Evolutionary conservation across 2,113 vertebrate species (phyloP).

Genomic region (Thinocorus orbignyianus): DNA sequence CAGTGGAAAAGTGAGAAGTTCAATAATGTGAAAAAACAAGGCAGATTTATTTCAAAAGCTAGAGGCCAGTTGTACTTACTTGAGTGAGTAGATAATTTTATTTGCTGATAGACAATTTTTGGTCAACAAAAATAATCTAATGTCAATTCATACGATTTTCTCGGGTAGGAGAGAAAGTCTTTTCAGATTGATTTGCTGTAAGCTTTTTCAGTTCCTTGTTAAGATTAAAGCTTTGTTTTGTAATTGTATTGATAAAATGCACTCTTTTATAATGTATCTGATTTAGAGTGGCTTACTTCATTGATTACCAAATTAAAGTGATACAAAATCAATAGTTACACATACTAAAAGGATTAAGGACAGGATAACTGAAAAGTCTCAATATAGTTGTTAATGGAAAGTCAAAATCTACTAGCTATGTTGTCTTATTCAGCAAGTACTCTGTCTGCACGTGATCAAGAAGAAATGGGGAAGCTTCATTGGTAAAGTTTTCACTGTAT

Average conservation of each 20-base stretch:
- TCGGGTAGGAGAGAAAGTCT: neutral
- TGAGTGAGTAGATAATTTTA: slow-evolving; percentile 20
- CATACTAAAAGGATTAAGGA: slow-evolving; percentile 60
- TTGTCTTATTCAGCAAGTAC: neutral
- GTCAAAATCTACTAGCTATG: neutral
- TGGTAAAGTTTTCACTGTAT: neutral
- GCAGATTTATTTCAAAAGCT: slow-evolving; percentile 15
- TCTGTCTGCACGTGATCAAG: neutral
- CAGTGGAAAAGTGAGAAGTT: neutral
- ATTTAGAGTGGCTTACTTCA: slow-evolving; percentile 59
- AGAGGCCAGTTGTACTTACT: neutral
- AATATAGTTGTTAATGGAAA: slow-evolving; percentile 44
- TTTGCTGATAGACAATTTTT: slow-evolving; percentile 35
- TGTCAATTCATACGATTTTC: slow-evolving; percentile 18
- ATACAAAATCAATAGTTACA: slow-evolving; percentile 66
- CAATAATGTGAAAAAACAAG: neutral
- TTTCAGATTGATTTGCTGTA: slow-evolving; percentile 42
- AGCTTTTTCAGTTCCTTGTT: slow-evolving; percentile 62
- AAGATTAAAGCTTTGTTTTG: slow-evolving; percentile 59
- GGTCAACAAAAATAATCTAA: slow-evolving; percentile 47
- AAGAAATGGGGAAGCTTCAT: neutral
- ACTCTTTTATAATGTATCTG: slow-evolving; percentile 54
- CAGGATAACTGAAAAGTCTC: slow-evolving; percentile 52
- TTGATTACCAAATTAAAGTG: slow-evolving; percentile 69
- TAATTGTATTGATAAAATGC: slow-evolving; percentile 64